phyloP scores from a whole-genome alignment of 2,888 invertebrate genomes.

The Tipula helvola region DNA sequence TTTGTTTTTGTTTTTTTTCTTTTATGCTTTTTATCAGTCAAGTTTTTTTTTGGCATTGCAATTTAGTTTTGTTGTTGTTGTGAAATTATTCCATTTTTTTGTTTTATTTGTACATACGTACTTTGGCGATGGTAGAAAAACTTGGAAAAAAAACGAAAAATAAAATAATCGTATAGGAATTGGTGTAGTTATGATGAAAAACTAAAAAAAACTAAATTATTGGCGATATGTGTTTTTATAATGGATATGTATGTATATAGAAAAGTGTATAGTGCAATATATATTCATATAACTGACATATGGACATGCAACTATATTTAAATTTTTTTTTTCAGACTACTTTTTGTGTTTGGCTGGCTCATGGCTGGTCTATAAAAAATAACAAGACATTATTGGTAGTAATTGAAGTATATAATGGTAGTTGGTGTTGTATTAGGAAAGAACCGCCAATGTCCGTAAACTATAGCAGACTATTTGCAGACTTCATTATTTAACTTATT shows the following conservation, averaged over 20 bases:
- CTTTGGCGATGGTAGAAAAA: not conserved
- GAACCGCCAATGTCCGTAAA: not conserved
- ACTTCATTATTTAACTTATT: not conserved
- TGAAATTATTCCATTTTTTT: not conserved
- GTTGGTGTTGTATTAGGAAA: not conserved
- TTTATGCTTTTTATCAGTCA: not conserved
- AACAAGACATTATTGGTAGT: not conserved
- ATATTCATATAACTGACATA: not conserved
- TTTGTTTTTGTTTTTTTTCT: not conserved
- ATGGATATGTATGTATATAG: not conserved
- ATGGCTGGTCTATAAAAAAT: not conserved
- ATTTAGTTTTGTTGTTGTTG: not conserved
- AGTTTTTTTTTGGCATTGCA: not conserved
- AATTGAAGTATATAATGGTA: not conserved
- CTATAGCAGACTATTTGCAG: not conserved
- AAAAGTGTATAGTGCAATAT: not conserved
- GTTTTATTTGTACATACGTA: not conserved
- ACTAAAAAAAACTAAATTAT: not conserved
- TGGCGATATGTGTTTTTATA: not conserved
- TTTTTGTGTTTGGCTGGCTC: not conserved
- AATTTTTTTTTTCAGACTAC: not conserved
- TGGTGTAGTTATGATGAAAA: not conserved
- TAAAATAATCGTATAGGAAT: not conserved
- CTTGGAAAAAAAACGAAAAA: not conserved
- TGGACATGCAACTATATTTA: constrained; percentile 6